phyloP scores from a whole-genome alignment of 2,113 vertebrate species.

The Aix galericulata region DNA sequence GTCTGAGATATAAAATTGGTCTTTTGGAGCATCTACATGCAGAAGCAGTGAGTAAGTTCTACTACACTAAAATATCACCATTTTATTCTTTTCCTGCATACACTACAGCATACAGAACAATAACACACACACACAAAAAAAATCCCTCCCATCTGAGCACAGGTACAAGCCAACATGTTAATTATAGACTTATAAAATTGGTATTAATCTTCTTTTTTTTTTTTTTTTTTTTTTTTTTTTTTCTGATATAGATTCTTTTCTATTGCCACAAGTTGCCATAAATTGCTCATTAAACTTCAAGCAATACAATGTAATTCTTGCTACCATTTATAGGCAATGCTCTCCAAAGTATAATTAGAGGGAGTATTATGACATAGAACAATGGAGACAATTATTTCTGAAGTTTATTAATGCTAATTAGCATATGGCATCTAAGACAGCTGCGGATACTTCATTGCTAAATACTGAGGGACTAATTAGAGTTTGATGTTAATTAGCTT shows the following conservation, averaged over 20 bases:
- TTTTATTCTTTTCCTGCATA: neutral
- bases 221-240: constrained; percentile 55
- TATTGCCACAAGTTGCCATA: constrained; percentile 71
- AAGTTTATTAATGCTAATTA: constrained; percentile 89
- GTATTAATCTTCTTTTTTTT: constrained; percentile 62
- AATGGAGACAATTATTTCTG: constrained; percentile 87
- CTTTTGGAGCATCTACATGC: neutral
- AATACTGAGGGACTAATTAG: constrained; percentile 88
- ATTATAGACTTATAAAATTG: constrained; percentile 52
- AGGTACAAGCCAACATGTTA: constrained; percentile 51
- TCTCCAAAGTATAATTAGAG: constrained; percentile 84
- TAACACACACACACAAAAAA: neutral
- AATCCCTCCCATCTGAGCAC: neutral
- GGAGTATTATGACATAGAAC: constrained; percentile 82
- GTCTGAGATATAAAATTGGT: neutral
- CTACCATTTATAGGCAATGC: constrained; percentile 77
- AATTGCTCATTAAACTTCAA: constrained; percentile 81
- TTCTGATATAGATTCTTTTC: constrained; percentile 43
- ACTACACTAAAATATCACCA: neutral
- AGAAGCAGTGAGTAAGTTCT: neutral
- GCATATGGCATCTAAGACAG: constrained; percentile 85
- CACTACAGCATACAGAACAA: neutral
- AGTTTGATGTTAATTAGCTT: constrained; percentile 83
- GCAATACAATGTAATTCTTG: constrained; percentile 64
- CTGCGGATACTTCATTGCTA: constrained; percentile 85